Base-by-base conservation (phyloP, 2,797 vertebrate species). In the Paguma larvata region DNA sequence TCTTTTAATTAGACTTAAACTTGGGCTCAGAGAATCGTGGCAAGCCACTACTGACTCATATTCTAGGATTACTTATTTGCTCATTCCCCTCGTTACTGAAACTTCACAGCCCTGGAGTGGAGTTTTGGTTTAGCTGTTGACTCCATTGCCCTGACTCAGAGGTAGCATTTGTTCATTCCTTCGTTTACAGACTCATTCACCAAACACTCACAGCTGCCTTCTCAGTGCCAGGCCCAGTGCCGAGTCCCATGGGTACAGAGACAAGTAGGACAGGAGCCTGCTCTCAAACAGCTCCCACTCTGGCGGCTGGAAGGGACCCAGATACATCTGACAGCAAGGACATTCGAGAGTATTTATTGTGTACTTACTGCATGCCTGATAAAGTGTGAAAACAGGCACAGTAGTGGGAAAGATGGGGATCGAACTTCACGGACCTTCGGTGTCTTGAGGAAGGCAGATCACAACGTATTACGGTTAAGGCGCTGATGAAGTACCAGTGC, bases 1-100 rank as follows among this genome's bases (percentile, higher is more conserved):
- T 93, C 88, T 93, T 94, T 97, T 91, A 96, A 93, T 97, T 97
- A 87, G 79, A 85, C 84, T 94, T 90, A 95, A 85, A 65, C 95
- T 68, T 70, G 93, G 85, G 77, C 62, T 56, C 46, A 51, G 67
- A 95, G 93, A 82, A 88, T 44, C 87, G 67, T 96, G 85, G 90
- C 38, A 89, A 97, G 73, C 62, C 30, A 68, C 79, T 93, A 77
- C 79, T 87, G 48, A 86, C 46, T 95, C 82, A 73, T 19, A 89
- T 87, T 78, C 16, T 53, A 79, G 48, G 82, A 78, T 83, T 95
- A 53, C 8, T 16, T 80, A 56, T 79, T 96, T 67, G 44, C 90
- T 89, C 78, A 4, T 78, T 65, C 34, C 59, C 27, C 38, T 67
- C 2, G 9, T 91, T 46, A 19, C 62, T 85, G n/a, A 94, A 63